These are phyloP conservation scores for Maccullochella peelii DNA, from an alignment of 2,113 vertebrate species.

Conservation along the genomic window DNA sequence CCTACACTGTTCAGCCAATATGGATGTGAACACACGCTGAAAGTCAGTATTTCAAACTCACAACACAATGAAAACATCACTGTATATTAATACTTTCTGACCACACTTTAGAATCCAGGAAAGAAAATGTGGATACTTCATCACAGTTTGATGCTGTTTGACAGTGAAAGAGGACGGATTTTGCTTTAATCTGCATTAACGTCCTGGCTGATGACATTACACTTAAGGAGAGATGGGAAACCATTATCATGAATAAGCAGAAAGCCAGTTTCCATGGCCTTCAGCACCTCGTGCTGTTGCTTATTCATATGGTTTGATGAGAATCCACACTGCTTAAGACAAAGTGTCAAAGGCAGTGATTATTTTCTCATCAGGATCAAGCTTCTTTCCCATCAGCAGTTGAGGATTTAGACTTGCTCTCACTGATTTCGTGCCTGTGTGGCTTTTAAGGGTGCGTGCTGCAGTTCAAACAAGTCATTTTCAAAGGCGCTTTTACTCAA, in stretches of 20 bases:
- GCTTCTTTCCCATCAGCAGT: conserved; percentile 12
- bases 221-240: background rate
- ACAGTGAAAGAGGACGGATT: background rate
- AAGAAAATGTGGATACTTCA: background rate
- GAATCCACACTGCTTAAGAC: background rate
- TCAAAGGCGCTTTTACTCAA: conserved; percentile 35
- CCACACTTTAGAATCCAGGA: background rate
- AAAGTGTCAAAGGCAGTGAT: background rate
- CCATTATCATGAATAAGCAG: background rate
- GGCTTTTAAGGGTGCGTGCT: conserved; percentile 29
- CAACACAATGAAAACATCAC: background rate
- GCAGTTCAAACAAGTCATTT: conserved; percentile 40
- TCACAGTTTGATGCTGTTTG: background rate
- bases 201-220: background rate
- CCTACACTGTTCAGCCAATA: background rate
- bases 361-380: conserved; percentile 28
- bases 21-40: background rate
- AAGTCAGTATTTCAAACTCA: background rate
- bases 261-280: background rate
- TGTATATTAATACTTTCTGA: background rate
- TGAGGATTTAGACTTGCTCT: background rate
- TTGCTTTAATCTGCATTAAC: background rate
- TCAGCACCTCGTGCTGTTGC: background rate
- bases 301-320: conserved; percentile 13
- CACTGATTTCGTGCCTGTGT: background rate